Percentiles rank a stretch among this genome's conserved stretches.
Evolutionary conservation across 2,113 vertebrate genomes (phyloP).

Genomic region (Galbula dea): DNA sequence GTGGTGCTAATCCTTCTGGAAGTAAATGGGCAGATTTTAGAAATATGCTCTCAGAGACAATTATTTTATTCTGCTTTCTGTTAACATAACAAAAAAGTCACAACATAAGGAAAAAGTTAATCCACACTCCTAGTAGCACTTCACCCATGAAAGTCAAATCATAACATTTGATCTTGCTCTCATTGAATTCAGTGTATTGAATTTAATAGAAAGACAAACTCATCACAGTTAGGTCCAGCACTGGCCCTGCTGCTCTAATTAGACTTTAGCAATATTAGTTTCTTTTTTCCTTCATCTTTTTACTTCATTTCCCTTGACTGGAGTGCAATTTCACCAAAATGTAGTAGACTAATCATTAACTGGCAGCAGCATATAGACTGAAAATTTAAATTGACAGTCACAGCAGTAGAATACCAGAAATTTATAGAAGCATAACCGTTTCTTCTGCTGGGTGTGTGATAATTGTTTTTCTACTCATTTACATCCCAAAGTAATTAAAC

Average conservation of each 20-base stretch:
- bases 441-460: background rate
- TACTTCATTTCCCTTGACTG: constrained; percentile 56
- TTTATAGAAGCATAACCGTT: background rate
- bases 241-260: constrained; percentile 10
- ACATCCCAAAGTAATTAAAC: constrained; percentile 7
- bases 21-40: background rate
- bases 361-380: background rate
- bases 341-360: constrained; percentile 11
- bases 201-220: background rate
- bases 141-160: constrained; percentile 17
- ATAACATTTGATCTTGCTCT: constrained; percentile 7
- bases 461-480: constrained; percentile 35
- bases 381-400: constrained; percentile 13
- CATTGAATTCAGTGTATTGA: background rate
- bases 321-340: constrained; percentile 33
- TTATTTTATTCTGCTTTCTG: background rate
- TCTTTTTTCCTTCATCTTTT: background rate
- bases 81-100: background rate
- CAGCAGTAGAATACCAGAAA: constrained; percentile 18
- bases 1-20: background rate
- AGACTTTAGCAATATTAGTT: constrained; percentile 10
- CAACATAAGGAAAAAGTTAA: background rate
- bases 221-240: background rate
- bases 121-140: background rate
- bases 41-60: background rate